Percentiles rank a stretch among this genome's conserved stretches.
Evolutionary conservation across 2,113 vertebrate species (phyloP).

Genomic region (Microcebus lehilahytsara): DNA sequence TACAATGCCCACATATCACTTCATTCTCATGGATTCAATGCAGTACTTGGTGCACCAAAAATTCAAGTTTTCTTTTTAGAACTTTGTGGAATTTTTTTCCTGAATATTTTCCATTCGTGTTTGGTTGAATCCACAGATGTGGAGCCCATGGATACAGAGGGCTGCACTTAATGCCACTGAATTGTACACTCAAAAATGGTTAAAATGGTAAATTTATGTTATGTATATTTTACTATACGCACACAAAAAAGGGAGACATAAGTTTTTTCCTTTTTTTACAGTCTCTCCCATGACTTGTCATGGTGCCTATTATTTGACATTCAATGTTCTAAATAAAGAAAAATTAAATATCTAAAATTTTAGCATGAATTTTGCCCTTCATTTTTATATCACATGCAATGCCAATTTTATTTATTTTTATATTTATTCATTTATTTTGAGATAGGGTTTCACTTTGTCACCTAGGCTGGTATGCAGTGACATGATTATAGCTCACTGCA

Average conservation of each 20-base stretch:
- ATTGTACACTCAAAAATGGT: background rate
- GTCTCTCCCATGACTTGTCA: background rate
- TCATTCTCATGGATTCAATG: background rate
- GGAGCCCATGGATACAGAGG: background rate
- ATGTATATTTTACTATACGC: background rate
- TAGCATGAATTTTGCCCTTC: background rate
- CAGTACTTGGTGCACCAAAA: background rate
- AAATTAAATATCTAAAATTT: background rate
- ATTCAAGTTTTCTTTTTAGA: background rate
- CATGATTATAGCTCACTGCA: too few relatives aligned
- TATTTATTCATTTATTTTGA: too few relatives aligned
- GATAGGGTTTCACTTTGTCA: too few relatives aligned
- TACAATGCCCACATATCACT: background rate
- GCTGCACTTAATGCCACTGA: background rate
- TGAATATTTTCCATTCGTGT: background rate
- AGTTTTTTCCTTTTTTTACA: background rate
- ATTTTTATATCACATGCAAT: too few relatives aligned
- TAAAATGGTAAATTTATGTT: background rate
- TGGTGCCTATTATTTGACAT: background rate
- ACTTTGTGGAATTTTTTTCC: background rate
- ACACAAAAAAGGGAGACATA: background rate
- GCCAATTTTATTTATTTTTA: too few relatives aligned
- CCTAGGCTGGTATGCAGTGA: too few relatives aligned
- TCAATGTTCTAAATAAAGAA: conserved; percentile 37
- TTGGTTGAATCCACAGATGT: background rate